These are phyloP conservation scores for Montipora foliosa DNA, from an alignment of 64 coral and sea anemone species.

Conservation along the genomic window DNA sequence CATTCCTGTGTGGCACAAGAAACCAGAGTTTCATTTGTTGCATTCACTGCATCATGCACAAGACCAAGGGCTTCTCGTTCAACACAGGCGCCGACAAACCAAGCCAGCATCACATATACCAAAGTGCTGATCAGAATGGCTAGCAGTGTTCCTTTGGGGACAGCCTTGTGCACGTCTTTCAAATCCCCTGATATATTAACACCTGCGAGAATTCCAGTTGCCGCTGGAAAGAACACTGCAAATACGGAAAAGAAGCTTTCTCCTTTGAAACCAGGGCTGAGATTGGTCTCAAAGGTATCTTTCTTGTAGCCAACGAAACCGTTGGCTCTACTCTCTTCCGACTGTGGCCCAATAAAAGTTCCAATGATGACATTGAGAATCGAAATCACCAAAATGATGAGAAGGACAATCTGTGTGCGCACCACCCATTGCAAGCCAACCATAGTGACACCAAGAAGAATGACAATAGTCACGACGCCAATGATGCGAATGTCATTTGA, in stretches of 20 bases:
- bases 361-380: conserved; percentile 96
- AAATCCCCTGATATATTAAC: conserved; percentile 98
- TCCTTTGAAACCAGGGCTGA: conserved; percentile 69
- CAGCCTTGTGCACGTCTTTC: conserved; percentile 84
- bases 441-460: conserved; percentile 85
- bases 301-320: conserved; percentile 85
- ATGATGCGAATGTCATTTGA: conserved; percentile 95
- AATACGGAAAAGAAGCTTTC: conserved; percentile 97
- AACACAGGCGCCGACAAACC: conserved; percentile 81
- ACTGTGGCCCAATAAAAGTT: conserved; percentile 92
- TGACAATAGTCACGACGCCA: conserved; percentile 80
- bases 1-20: conserved; percentile 71
- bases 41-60: conserved; percentile 32
- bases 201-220: conserved; percentile 94
- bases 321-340: conserved; percentile 54
- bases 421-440: conserved; percentile 96
- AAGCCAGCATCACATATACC: conserved; percentile 84
- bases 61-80: conserved; percentile 83
- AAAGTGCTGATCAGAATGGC: conserved; percentile 85
- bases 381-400: conserved; percentile 83
- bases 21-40: conserved; percentile 14
- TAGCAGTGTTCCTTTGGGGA: conserved; percentile 96
- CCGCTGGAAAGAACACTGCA: conserved; percentile 98
- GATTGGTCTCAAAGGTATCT: conserved; percentile 73
- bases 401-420: conserved; percentile 80